Evolutionary conservation across 2,888 invertebrate species (phyloP).

Genomic region (Mantis religiosa): DNA sequence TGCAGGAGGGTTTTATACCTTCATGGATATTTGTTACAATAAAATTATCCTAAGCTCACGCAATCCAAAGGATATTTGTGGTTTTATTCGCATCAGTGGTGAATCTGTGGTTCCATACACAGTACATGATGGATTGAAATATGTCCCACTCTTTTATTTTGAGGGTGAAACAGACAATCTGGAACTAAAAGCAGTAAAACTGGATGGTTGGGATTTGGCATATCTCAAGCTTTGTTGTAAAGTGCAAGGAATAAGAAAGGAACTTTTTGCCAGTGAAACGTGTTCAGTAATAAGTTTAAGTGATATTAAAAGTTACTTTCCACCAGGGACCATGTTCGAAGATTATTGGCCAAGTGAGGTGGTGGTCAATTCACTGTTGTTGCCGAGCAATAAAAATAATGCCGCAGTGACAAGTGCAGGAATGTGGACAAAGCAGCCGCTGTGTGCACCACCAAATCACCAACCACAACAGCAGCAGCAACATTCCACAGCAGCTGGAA

Average conservation of each 20-base stretch:
- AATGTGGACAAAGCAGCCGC: slow-evolving; percentile 35
- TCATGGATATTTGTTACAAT: slow-evolving; percentile 83
- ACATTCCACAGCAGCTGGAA: slow-evolving; percentile 4
- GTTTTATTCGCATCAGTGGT: slow-evolving; percentile 87
- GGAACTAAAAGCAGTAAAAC: slow-evolving; percentile 77
- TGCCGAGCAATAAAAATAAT: slow-evolving; percentile 46
- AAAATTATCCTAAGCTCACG: slow-evolving; percentile 71
- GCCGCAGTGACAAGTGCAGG: slow-evolving; percentile 31
- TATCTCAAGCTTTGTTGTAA: slow-evolving; percentile 93
- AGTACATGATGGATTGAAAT: slow-evolving; percentile 74
- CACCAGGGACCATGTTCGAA: slow-evolving; percentile 83
- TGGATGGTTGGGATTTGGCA: slow-evolving; percentile 88
- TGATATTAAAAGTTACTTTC: slow-evolving; percentile 87
- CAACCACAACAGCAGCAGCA: neutral
- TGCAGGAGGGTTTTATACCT: slow-evolving; percentile 85
- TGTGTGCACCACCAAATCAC: slow-evolving; percentile 26
- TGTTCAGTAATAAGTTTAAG: slow-evolving; percentile 86
- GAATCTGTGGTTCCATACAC: slow-evolving; percentile 93
- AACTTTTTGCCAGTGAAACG: slow-evolving; percentile 84
- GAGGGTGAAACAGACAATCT: slow-evolving; percentile 84
- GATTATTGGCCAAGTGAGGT: slow-evolving; percentile 92
- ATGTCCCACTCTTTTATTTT: slow-evolving; percentile 87
- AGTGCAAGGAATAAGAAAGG: slow-evolving; percentile 87
- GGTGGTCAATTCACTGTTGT: slow-evolving; percentile 73
- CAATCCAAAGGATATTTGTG: slow-evolving; percentile 71